These are phyloP conservation scores for Megaleporinus macrocephalus DNA, from an alignment of 2,113 vertebrate genomes.

Conservation along the genomic window DNA sequence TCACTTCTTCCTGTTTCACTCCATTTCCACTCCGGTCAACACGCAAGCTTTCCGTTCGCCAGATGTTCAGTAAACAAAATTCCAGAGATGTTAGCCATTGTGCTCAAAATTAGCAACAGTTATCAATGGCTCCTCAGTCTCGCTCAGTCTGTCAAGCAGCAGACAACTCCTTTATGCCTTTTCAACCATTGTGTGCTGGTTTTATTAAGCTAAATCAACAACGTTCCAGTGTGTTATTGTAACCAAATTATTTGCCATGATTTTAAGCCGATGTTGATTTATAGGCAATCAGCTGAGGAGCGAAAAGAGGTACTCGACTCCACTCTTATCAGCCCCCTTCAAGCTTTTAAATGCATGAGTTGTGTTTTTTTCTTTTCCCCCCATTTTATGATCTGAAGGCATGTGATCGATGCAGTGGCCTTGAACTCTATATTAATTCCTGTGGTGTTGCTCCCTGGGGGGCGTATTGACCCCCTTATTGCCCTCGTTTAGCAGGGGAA, in stretches of 20 bases:
- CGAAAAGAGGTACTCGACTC: not conserved
- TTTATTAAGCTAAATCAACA: not conserved
- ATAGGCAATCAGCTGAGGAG: not conserved
- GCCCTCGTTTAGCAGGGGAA: slow-evolving; percentile 55
- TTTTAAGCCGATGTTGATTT: not conserved
- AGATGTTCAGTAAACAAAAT: slow-evolving; percentile 52
- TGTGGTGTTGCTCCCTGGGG: slow-evolving; percentile 49
- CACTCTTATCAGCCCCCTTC: slow-evolving; percentile 51
- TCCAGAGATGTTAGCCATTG: slow-evolving; percentile 43
- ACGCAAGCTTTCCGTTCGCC: slow-evolving; percentile 31
- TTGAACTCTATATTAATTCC: slow-evolving; percentile 56
- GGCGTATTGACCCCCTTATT: slow-evolving; percentile 64
- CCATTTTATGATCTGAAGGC: slow-evolving; percentile 64
- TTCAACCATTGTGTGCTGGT: not conserved
- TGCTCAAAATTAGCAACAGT: slow-evolving; percentile 32
- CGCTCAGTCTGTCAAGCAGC: slow-evolving; percentile 19
- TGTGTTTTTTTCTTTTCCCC: slow-evolving; percentile 40
- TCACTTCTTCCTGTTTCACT: slow-evolving; percentile 47
- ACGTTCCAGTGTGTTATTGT: not conserved
- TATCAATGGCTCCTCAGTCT: slow-evolving; percentile 31
- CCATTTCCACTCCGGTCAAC: slow-evolving; percentile 53
- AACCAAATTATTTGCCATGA: too few relatives aligned
- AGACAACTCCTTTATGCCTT: slow-evolving; percentile 5
- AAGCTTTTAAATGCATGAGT: slow-evolving; percentile 22
- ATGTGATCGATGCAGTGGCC: slow-evolving; percentile 63